A percentile compares a stretch with the other conserved stretches of the same genome.
phyloP scores from a whole-genome alignment of 2,888 invertebrate species.

The Plutella xylostella region DNA sequence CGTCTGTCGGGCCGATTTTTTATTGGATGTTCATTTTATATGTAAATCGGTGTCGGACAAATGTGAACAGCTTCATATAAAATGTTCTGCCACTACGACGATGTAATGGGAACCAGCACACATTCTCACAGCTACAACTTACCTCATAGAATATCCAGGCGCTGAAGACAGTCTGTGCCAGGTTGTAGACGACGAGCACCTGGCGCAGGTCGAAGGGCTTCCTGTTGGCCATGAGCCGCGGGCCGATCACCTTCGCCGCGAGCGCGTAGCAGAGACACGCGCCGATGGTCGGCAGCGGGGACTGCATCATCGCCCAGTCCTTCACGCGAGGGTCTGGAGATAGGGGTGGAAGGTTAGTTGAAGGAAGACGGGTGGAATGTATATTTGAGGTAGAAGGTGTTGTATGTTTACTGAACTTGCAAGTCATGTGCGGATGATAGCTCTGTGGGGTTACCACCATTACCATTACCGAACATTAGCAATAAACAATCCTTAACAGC shows the following conservation, averaged over 20 bases:
- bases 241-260: slow-evolving; percentile 85
- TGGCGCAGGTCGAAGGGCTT: slow-evolving; percentile 87
- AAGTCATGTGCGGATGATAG: too few relatives aligned
- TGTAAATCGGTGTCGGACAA: too few relatives aligned
- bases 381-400: too few relatives aligned
- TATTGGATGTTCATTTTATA: too few relatives aligned
- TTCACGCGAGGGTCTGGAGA: slow-evolving; percentile 86
- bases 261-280: slow-evolving; percentile 88
- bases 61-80: too few relatives aligned
- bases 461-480: too few relatives aligned
- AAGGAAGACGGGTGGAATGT: background rate
- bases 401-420: too few relatives aligned
- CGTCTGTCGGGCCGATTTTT: too few relatives aligned
- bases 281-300: slow-evolving; percentile 85
- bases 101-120: too few relatives aligned
- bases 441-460: too few relatives aligned
- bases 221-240: slow-evolving; percentile 88
- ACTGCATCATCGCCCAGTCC: slow-evolving; percentile 90
- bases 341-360: background rate
- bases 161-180: slow-evolving; percentile 90
- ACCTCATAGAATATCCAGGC: slow-evolving; percentile 95
- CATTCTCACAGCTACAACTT: slow-evolving; percentile 17
- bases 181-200: slow-evolving; percentile 87
- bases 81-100: too few relatives aligned
- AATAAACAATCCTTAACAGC: too few relatives aligned